Base-by-base conservation (phyloP, 2,113 vertebrate genomes). In the Promerops cafer region DNA sequence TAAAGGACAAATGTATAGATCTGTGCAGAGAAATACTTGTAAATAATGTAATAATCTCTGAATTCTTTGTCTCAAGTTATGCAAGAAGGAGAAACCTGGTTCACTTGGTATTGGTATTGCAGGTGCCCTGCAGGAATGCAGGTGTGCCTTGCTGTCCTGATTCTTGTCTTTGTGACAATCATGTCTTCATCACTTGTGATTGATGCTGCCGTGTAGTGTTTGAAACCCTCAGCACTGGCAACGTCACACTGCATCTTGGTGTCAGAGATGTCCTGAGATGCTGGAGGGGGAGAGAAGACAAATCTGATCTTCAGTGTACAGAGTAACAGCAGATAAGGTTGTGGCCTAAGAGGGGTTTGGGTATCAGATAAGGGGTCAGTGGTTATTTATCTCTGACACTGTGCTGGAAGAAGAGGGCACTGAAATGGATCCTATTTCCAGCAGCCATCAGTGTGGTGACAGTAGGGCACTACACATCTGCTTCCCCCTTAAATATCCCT, bases 181-280 rank as follows among this genome's bases (percentile, higher is more conserved):
- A 2, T 4, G 13, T 24, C 35, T 70, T 35, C 26, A 6, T 24
- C 26, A 12, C 15, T 4, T 15, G 20, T 27, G 70, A 7, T 13
- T 31, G 52, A 6, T 82, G 70, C 16, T 71, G 82, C 56, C 22
- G 16, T 19, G 35, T 3, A 9, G 47, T 7, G 14, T 30, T 86
- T 39, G 26, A 30, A 53, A 23, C 56, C 19, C 39, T 42, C 61
- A 50, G 49, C 27, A 4, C 26, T 39, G 16, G 39, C 66, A 54
- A 3, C 11, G 53, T 27, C 61, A 11, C 0, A 0, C 28, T 53
- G 39, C 13, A 3, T 16, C 26, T 40, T 14, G 18, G 42, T 54
- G 75, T 35, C n/a, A 57, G n/a, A 49, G 49, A 12, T n/a, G 18
- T 47, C 30, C 85, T 26, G 11, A 53, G 37, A 3, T 45, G 56